Conservation (phyloP, 2,113 vertebrate species). For the Alethe diademata region DNA sequence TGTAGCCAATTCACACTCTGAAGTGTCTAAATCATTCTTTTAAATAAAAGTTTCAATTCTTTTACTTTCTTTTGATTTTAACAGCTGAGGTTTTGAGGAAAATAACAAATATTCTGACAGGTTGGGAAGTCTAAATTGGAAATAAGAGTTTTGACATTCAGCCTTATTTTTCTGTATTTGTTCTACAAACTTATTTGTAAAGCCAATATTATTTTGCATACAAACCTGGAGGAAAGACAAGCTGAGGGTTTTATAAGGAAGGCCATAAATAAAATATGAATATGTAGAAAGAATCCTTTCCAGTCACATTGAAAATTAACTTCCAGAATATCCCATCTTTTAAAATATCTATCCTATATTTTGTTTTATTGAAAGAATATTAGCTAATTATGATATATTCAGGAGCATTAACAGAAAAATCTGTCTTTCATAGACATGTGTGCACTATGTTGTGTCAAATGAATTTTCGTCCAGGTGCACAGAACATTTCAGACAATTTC, state of each 20-base stretch:
- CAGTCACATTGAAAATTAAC: neutral
- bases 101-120: neutral
- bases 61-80: neutral
- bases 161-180: neutral
- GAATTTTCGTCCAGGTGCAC: neutral
- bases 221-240: neutral
- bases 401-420: neutral
- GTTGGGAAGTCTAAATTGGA: neutral
- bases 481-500: neutral
- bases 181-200: slow-evolving; percentile 14
- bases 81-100: neutral
- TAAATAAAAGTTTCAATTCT: neutral
- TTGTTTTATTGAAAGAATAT: neutral
- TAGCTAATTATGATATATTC: neutral
- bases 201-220: neutral
- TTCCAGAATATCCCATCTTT: neutral
- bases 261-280: neutral
- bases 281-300: neutral
- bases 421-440: neutral
- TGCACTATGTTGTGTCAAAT: neutral
- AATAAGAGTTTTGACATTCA: neutral
- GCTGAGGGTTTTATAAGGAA: neutral
- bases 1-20: neutral
- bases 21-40: neutral
- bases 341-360: neutral